Evolutionary conservation across 2,797 vertebrate species (phyloP), one percentile per base, ranked within the genome.

Genomic region (Tadarida brasiliensis): DNA sequence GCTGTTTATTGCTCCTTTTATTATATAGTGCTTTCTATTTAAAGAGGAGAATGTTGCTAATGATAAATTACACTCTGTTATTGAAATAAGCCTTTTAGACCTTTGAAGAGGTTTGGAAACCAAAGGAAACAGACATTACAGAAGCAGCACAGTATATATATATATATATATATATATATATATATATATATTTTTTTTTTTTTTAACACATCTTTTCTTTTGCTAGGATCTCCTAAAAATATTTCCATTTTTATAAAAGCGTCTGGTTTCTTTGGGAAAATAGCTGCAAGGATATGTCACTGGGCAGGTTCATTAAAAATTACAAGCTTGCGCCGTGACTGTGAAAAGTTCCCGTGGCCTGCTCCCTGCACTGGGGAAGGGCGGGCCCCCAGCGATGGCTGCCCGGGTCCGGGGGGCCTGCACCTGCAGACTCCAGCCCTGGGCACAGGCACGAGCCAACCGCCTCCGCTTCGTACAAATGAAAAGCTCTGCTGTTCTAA

Each of bases 191-290:
- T n/a, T n/a, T n/a, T n/a, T n/a, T n/a, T 30, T 91, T 56, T 73
- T 80, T 71, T 22, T 2, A 92, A 93, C 83, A 87, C 92, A 80
- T 93, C 63, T 85, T 89, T 97, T 93, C 71, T 93, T 97, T 96
- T 86, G 39, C 73, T 96, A 88, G 77, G 73, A 94, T 95, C 87
- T 97, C 90, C 83, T 96, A 93, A 97, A 96, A 96, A 95, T 96
- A 87, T 95, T 97, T 96, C 63, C 94, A 91, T 93, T 93, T 97
- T 97, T 95, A 82, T 97, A 96, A 92, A 96, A 94, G 85, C 5
- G 2, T 90, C 91, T 97, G 94, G 51, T 91, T 93, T 87, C 80
- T 96, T 87, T 83, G 91, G 93, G 87, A 90, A 96, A 94, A 96
- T 95, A 95, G 84, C 96, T 96, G 67, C 65, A 89, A 95, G 87